phyloP scores from a whole-genome alignment of 2,888 invertebrate genomes.

The Dasysyrphus tricinctus region DNA sequence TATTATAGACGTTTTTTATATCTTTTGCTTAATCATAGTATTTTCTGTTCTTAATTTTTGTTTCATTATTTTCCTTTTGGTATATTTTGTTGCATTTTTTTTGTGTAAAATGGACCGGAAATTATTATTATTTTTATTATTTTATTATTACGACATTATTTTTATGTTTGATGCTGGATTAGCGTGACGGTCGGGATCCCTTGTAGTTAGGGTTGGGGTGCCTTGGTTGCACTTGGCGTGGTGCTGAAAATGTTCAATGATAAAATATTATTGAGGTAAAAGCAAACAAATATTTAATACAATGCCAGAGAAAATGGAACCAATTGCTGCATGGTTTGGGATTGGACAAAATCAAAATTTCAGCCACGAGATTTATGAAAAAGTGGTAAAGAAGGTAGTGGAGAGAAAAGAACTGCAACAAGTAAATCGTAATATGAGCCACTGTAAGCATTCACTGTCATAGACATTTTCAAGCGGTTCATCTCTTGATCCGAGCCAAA shows the following conservation, averaged over 20 bases:
- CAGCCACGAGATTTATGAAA: no score
- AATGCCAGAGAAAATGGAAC: no score
- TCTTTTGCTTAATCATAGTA: constrained; percentile 57
- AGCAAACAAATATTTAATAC: background rate
- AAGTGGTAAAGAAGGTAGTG: no score
- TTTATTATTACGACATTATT: constrained; percentile 60
- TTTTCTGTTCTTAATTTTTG: constrained; percentile 50
- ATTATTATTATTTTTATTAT: constrained; percentile 72
- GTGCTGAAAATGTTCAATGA: constrained; percentile 77
- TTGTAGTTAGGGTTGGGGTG: constrained; percentile 83
- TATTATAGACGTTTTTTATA: constrained; percentile 52
- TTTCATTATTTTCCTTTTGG: constrained; percentile 67
- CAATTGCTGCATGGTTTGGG: no score
- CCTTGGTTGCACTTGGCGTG: constrained; percentile 82
- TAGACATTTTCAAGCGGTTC: no score
- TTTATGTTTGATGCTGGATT: constrained; percentile 58
- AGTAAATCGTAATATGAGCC: no score
- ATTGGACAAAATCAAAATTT: no score
- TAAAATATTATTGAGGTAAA: background rate
- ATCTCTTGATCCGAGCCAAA: no score
- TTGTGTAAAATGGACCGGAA: constrained; percentile 77
- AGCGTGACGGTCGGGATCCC: constrained; percentile 81
- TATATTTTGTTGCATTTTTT: constrained; percentile 70
- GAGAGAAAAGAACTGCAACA: no score
- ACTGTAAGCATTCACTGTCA: no score